These are phyloP conservation scores for Cenopis cana DNA, from an alignment of 2,888 invertebrate genomes.

Conservation along the genomic window DNA sequence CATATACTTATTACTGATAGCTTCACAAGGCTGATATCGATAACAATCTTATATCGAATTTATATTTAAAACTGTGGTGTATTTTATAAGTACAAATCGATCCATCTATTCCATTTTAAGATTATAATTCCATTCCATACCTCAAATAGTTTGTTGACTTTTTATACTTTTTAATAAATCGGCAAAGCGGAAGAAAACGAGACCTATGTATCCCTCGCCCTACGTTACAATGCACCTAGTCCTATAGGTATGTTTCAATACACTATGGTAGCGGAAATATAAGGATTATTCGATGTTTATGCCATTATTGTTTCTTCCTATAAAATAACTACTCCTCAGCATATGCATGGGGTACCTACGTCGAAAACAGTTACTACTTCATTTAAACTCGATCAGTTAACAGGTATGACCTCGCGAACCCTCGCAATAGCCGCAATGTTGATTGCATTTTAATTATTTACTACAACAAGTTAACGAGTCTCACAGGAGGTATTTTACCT, in stretches of 20 bases:
- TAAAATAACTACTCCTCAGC: too few relatives aligned
- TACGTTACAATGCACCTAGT: too few relatives aligned
- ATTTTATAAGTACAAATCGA: background rate
- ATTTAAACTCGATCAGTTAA: background rate
- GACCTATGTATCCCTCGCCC: too few relatives aligned
- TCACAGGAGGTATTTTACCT: background rate
- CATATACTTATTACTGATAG: background rate
- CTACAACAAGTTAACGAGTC: background rate
- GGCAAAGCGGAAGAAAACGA: too few relatives aligned
- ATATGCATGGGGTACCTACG: background rate
- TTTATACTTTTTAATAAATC: too few relatives aligned
- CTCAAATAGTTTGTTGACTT: too few relatives aligned
- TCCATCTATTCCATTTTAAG: background rate
- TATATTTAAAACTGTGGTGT: background rate
- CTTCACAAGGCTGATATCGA: slow-evolving; percentile 7
- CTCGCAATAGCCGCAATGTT: background rate
- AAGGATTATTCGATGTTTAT: too few relatives aligned
- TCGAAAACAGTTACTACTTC: slow-evolving; percentile 10
- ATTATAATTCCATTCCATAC: background rate
- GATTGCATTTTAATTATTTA: slow-evolving; percentile 25
- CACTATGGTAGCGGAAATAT: too few relatives aligned
- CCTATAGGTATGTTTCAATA: too few relatives aligned
- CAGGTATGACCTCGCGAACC: slow-evolving; percentile 2
- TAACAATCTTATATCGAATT: background rate
- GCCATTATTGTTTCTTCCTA: too few relatives aligned